Base-by-base conservation (phyloP, 2,888 invertebrate genomes). In the Tholera decimalis region DNA sequence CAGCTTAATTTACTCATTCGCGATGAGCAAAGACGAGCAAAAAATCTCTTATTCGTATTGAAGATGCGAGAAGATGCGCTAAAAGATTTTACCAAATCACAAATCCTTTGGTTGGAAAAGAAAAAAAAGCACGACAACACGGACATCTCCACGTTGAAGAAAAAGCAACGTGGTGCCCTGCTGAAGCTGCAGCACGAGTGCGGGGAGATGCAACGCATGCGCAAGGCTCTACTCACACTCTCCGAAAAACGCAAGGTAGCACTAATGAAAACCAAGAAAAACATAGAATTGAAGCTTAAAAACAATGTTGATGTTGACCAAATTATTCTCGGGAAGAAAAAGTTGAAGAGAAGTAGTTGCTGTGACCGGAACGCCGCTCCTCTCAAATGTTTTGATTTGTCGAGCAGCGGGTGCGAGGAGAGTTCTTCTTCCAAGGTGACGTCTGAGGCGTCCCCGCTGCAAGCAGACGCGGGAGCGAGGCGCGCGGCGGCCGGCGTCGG, bases 141-240 rank as follows among this genome's bases (percentile, higher is more conserved):
- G 0, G 95, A 95, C 73, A 92, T 94, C 69, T 91, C 95, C 0
- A 92, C 96, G 9, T 94, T 97, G 18, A 96, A 96, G 82, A 97
- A 97, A 83, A 97, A 97, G 76, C 97, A 97, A 85, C 93, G 97
- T 49, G 97, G 96, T 1, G 93, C 97, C 18, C 88, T 97, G 58
- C 89, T 97, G 43, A 96, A 96, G 83, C 89, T 97, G 35, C 96
- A 97, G 68, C 96, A 97, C 84, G 97, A 97, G 83, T 96, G 97
- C 86, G 97, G 97, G 51, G 97, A 97, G 88, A 97, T 97, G 94
- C 96, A 96, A 83, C 94, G 96, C 82, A 95, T 95, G 93, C 90
- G 94, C 5, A 94, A 93, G 78, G 93, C 94, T 6, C 80, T 95
- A 18, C 84, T 95, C 30, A 87, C 93, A 4, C 88, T 94, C 53